Evolutionary conservation across 2,888 invertebrate genomes (phyloP).

Genomic region (Flexamia atlantica): DNA sequence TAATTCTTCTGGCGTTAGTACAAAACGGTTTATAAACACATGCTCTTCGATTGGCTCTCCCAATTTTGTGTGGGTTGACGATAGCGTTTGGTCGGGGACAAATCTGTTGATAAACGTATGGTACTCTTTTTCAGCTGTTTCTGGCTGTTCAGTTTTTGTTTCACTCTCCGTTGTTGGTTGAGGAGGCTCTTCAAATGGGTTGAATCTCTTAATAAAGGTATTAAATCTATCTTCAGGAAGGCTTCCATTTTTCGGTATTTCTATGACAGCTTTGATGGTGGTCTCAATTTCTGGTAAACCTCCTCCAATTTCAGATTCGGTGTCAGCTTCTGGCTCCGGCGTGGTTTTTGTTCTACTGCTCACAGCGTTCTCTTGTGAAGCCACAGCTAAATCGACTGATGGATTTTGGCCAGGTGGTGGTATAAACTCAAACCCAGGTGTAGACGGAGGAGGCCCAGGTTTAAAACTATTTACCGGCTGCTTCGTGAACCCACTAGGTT

Average conservation of each 20-base stretch:
- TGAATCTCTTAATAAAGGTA: slow-evolving; percentile 61
- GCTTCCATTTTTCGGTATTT: slow-evolving; percentile 41
- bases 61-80: not conserved
- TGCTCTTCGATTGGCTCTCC: slow-evolving; percentile 37
- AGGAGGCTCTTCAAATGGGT: slow-evolving; percentile 50
- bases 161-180: slow-evolving; percentile 19
- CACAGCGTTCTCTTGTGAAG: slow-evolving; percentile 41
- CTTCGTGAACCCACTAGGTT: slow-evolving; percentile 24
- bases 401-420: slow-evolving; percentile 32
- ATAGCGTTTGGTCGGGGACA: slow-evolving; percentile 13
- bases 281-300: slow-evolving; percentile 37
- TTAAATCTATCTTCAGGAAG: slow-evolving; percentile 57
- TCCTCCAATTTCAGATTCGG: slow-evolving; percentile 26
- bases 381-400: slow-evolving; percentile 26
- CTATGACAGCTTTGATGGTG: slow-evolving; percentile 27
- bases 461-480: slow-evolving; percentile 3
- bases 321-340: not conserved
- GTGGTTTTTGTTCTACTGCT: slow-evolving; percentile 35
- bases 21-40: slow-evolving; percentile 48
- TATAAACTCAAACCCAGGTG: slow-evolving; percentile 17
- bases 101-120: slow-evolving; percentile 59
- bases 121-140: slow-evolving; percentile 34
- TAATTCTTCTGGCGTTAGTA: slow-evolving; percentile 37
- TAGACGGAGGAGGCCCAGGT: not conserved
- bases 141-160: slow-evolving; percentile 30